A percentile compares a stretch with the other conserved stretches of the same genome.
Evolutionary conservation across 2,797 vertebrate species (phyloP).

Genomic region (Xenopus petersii): DNA sequence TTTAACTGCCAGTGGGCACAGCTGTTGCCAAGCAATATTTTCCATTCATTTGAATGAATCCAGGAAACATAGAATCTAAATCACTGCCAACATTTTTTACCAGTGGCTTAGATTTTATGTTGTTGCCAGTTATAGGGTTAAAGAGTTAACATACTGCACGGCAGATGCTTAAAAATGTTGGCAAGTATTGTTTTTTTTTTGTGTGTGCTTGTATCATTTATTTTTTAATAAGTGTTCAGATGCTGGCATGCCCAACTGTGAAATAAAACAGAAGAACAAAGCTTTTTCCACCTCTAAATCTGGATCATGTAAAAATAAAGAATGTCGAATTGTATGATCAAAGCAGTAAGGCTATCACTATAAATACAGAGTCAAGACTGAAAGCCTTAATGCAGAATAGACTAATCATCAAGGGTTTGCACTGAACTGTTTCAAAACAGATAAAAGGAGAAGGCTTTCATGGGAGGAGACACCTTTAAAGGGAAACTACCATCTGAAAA

Average conservation of each 20-base stretch:
- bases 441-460: conserved; percentile 48
- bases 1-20: too few relatives aligned
- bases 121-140: too few relatives aligned
- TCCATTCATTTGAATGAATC: too few relatives aligned
- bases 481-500: background rate
- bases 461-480: conserved; percentile 44
- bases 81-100: too few relatives aligned
- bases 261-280: conserved; percentile 62
- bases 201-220: conserved; percentile 58
- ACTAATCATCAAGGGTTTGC: conserved; percentile 52
- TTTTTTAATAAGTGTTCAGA: conserved; percentile 48
- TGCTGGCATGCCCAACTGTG: conserved; percentile 65
- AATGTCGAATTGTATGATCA: conserved; percentile 59
- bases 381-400: conserved; percentile 73
- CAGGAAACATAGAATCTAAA: too few relatives aligned
- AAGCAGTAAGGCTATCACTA: conserved; percentile 69
- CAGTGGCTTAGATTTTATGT: too few relatives aligned
- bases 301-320: conserved; percentile 62
- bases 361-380: conserved; percentile 73
- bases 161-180: conserved; percentile 57
- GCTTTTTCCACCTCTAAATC: conserved; percentile 66
- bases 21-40: too few relatives aligned
- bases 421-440: conserved; percentile 50
- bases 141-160: too few relatives aligned
- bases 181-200: conserved; percentile 65